Base-by-base conservation (phyloP, 37 sponge, comb jelly and placozoan species). In the Eunapius fragilis region DNA sequence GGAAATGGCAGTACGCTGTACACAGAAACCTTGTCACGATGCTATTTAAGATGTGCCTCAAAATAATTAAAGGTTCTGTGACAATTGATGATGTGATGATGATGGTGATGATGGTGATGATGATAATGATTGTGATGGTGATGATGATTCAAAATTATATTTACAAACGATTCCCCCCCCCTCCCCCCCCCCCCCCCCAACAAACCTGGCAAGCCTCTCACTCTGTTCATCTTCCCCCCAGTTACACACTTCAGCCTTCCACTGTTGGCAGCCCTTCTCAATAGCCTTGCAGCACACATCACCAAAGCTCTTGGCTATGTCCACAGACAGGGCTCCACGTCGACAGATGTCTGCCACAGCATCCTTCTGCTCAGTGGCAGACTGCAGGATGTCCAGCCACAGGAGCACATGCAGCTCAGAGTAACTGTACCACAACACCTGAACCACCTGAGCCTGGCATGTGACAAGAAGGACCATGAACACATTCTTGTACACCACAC, bases 291-390 rank as follows among this genome's bases (percentile, higher is more conserved):
- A 41, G 34, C 92, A 87, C 2, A 19, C 33, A 68, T 84, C 82
- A 17, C 78, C 74, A 82, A 91, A 91, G 73, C 82, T 71, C 47
- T 48, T 22, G 10, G 82, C 82, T 25, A 82, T 28, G 14, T 58
- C 58, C 1, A 58, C 22, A 58, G 58, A 58, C 58, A 58, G 2
- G 1, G 2, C 22, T 2, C 58, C 58, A 19, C 14, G 6, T 19
- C 22, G 14, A 17, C 1, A 58, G 58, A 58, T 2, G 7, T 11
- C 58, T 2, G 67, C 27, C 10, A 50, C 26, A 12, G 26, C 77
- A n/a, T 91, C 91, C 67, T 82, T 91, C 47, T 78, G 70, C 37
- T 50, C 80, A 0, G 45, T 14, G 19, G 91, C 91, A 26, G 91
- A 86, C 41, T 78, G 71, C 32, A 72, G 24, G 69, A 91, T 79